Conservation (phyloP, 2,113 vertebrate genomes). For the Petrocephalus microphthalmus region DNA sequence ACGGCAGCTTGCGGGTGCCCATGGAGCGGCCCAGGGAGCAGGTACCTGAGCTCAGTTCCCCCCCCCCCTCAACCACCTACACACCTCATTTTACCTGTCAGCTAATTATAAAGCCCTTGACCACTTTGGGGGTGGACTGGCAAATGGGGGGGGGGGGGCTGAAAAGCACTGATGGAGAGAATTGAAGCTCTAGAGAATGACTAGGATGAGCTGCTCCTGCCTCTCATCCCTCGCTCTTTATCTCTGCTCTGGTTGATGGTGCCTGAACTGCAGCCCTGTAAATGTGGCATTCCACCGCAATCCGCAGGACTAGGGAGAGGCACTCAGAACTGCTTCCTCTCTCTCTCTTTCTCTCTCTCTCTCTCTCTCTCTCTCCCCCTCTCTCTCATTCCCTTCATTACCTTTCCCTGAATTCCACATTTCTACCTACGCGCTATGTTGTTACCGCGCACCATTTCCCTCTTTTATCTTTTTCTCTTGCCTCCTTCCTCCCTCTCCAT, state of each 20-base stretch:
- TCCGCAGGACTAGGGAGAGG: neutral
- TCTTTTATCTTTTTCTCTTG: neutral
- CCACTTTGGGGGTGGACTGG: neutral
- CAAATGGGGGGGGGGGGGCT: neutral
- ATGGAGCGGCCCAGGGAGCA: slow-evolving; percentile 81
- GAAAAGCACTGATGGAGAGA: neutral
- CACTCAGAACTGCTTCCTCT: neutral
- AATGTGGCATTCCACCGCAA: neutral
- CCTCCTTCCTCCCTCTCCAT: neutral
- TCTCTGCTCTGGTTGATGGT: neutral
- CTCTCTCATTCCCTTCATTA: neutral
- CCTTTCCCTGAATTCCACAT: neutral
- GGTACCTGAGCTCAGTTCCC: slow-evolving; percentile 52
- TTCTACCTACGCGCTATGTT: neutral
- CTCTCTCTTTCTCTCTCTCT: neutral
- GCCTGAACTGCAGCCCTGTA: neutral
- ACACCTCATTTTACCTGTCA: neutral
- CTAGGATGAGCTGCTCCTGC: neutral
- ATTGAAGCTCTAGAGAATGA: neutral
- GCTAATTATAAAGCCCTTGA: neutral
- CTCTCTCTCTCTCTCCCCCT: neutral
- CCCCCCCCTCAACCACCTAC: neutral
- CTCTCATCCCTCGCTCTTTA: neutral
- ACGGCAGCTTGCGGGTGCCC: slow-evolving; percentile 71
- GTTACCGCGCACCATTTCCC: neutral